Evolutionary conservation across 2,113 vertebrate species (phyloP), one percentile per base, ranked within the genome.

Genomic region (Phylloscopus trochilus): DNA sequence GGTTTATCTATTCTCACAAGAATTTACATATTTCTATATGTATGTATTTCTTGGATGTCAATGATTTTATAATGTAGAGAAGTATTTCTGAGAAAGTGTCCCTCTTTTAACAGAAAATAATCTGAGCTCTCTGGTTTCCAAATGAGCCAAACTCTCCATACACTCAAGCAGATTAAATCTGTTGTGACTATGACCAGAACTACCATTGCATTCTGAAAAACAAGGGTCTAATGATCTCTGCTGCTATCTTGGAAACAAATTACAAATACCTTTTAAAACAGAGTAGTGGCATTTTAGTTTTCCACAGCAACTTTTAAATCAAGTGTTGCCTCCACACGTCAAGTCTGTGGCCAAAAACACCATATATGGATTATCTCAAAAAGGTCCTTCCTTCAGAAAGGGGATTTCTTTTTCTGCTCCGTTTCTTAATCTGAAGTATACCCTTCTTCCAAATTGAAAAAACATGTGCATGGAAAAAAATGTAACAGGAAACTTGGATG

Each of bases 391-490:
- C 84, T 95, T 92, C 13, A 9, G 58, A 90, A 87, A 21, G 6
- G 9, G 18, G 46, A 62, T 59, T 92, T 86, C 27, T 86, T 94
- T 72, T 85, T 67, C 60, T 75, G 24, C 18, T 93, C 22, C 15
- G 26, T 90, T 93, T 60, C 52, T 64, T 74, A 67, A 43, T 49
- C 33, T 68, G 70, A 75, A 90, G 7, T 67, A 72, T n/a, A 66
- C 0, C 1, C 66, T 84, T 72, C 64, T 94, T 92, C 76, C 80
- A 95, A 95, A 90, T 66, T 66, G 73, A 81, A 94, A 95, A 93
- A 86, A 74, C 59, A 72, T 60, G 41, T 64, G 26, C 35, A 37
- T 78, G 79, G 63, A 89, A 96, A 96, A 96, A 94, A 92, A 74
- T 60, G 11, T 74, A 88, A 93, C 60, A 89, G 68, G 83, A 90